These are phyloP conservation scores for Lottia gigantea DNA, from an alignment of 2,888 invertebrate species.

Conservation along the genomic window DNA sequence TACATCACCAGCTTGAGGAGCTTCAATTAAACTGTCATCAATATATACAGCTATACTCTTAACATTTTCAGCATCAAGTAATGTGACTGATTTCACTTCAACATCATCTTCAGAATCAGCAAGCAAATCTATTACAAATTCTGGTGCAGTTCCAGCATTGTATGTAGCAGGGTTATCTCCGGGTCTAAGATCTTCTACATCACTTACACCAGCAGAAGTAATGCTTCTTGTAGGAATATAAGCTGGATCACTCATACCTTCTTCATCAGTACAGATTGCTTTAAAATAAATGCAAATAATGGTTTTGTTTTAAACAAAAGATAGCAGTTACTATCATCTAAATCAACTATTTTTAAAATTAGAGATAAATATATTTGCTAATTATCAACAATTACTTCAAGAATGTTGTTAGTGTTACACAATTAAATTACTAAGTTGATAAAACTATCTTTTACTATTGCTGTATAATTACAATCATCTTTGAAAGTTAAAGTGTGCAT, in stretches of 20 bases:
- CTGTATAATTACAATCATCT: too few species aligned
- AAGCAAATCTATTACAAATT: not conserved
- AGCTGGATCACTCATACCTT: conserved; percentile 1
- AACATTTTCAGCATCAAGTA: not conserved
- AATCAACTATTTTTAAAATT: too few species aligned
- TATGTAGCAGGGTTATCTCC: not conserved
- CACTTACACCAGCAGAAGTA: not conserved
- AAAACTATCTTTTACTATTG: too few species aligned
- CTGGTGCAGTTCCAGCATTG: not conserved
- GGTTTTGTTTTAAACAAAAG: too few species aligned
- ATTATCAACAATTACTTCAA: too few species aligned
- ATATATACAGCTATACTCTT: not conserved
- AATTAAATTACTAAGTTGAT: too few species aligned
- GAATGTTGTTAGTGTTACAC: too few species aligned
- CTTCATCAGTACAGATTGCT: not conserved
- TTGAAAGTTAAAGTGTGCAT: too few species aligned
- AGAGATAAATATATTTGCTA: too few species aligned
- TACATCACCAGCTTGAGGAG: not conserved
- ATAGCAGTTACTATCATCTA: too few species aligned
- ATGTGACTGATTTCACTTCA: not conserved
- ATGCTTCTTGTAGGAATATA: not conserved
- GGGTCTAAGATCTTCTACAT: not conserved
- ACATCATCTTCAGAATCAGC: not conserved
- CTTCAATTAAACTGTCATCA: not conserved
- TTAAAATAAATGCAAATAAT: not conserved